These are phyloP conservation scores for Phylloscopus trochilus DNA, from an alignment of 2,113 vertebrate genomes.

Conservation along the genomic window DNA sequence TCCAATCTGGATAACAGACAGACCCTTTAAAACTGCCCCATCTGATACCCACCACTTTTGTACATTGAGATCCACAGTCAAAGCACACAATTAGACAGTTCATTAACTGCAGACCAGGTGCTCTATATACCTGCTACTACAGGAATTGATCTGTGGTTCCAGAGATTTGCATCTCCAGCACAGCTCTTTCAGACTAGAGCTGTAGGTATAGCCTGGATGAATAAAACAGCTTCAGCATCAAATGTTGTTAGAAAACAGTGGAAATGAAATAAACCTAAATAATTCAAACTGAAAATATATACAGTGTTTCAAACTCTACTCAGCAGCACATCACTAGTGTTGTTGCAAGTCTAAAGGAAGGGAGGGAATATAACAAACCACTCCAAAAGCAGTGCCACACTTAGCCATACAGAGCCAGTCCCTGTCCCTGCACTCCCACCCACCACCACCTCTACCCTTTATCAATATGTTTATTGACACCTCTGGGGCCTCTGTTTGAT, in stretches of 20 bases:
- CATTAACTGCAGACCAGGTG: not conserved
- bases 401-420: not conserved
- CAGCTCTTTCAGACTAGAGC: not conserved
- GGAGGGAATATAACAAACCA: not conserved
- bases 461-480: not conserved
- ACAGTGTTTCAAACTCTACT: not conserved
- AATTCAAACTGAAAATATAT: not conserved
- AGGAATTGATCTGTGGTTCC: not conserved
- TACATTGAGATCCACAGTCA: not conserved
- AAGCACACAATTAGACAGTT: not conserved
- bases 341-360: not conserved
- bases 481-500: not conserved
- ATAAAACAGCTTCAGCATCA: not conserved
- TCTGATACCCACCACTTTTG: not conserved
- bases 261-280: not conserved
- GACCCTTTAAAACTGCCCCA: not conserved
- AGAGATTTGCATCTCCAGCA: not conserved
- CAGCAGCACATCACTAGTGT: not conserved
- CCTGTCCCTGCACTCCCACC: not conserved
- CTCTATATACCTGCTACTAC: not conserved
- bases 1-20: not conserved
- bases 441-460: not conserved
- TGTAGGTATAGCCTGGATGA: not conserved
- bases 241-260: not conserved
- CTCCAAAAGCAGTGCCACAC: not conserved